phyloP scores from a whole-genome alignment of 2,888 invertebrate genomes.

The Xestoiulus laeticollis region DNA sequence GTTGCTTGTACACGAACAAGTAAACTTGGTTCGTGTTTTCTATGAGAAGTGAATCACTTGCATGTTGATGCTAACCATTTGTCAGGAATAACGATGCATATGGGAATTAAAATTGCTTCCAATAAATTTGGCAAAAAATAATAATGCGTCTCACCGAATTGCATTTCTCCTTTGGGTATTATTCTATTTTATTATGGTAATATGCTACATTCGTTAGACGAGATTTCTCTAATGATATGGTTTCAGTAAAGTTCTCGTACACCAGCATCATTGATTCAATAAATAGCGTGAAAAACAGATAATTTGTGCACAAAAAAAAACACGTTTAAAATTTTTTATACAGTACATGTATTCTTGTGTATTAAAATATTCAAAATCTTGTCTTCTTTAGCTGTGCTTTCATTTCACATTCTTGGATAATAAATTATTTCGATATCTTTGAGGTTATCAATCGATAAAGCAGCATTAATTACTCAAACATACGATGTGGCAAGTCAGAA shows the following conservation, averaged over 20 bases:
- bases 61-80: neutral
- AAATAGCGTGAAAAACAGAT: neutral
- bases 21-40: too few relatives aligned
- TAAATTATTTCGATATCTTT: neutral
- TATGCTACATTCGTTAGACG: neutral
- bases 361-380: too few relatives aligned
- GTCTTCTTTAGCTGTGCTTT: neutral
- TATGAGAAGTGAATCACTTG: neutral
- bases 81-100: neutral
- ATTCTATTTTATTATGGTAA: neutral
- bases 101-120: neutral
- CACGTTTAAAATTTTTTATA: too few relatives aligned
- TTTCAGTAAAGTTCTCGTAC: neutral
- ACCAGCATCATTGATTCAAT: neutral
- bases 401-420: neutral
- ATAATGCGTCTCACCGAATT: neutral
- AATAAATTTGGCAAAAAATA: conserved; percentile 26
- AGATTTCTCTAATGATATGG: neutral
- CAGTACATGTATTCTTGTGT: too few relatives aligned
- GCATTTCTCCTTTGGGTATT: neutral
- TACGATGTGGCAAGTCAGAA: neutral
- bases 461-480: neutral
- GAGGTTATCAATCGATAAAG: neutral
- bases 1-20: neutral
- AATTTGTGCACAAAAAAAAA: too few relatives aligned